A percentile compares a stretch with the other conserved stretches of the same genome.
Conservation (phyloP, 2,888 invertebrate genomes). For the Ophion ventricosus region DNA sequence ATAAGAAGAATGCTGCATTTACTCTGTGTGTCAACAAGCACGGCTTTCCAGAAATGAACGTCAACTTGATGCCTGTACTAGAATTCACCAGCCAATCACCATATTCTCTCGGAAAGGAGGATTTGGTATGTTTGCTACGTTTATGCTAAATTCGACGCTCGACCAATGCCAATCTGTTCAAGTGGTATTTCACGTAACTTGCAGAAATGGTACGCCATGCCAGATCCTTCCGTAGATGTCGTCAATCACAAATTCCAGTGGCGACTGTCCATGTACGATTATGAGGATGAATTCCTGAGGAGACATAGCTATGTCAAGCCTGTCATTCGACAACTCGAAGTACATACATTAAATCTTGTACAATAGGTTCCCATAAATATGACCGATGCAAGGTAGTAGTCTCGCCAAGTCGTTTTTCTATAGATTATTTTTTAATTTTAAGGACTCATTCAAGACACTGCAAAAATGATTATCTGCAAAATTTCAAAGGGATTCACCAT, state of each 20-base stretch:
- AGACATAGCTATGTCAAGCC: conserved; percentile 76
- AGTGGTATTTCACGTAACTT: conserved; percentile 62
- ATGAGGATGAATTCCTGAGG: conserved; percentile 84
- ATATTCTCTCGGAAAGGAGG: conserved; percentile 75
- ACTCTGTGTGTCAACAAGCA: conserved; percentile 83
- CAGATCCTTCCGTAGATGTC: conserved; percentile 80
- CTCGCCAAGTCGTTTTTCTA: too few species aligned
- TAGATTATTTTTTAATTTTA: too few species aligned
- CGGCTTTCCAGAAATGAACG: conserved; percentile 78
- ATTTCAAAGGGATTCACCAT: too few species aligned
- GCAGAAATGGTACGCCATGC: conserved; percentile 84
- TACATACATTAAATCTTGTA: conserved; percentile 38
- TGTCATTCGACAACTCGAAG: conserved; percentile 75
- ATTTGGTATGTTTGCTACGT: conserved; percentile 1
- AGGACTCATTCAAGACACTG: too few species aligned
- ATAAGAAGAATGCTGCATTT: conserved; percentile 85
- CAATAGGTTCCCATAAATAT: too few species aligned
- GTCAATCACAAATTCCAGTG: conserved; percentile 82
- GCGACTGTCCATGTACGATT: conserved; percentile 86
- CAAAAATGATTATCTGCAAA: too few species aligned
- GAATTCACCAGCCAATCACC: conserved; percentile 83
- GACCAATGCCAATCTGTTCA: neutral
- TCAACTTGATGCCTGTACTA: conserved; percentile 86
- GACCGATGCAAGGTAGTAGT: too few species aligned
- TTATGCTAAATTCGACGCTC: neutral